Base-by-base conservation (phyloP, 2,113 vertebrate genomes). In the Neofelis nebulosa region DNA sequence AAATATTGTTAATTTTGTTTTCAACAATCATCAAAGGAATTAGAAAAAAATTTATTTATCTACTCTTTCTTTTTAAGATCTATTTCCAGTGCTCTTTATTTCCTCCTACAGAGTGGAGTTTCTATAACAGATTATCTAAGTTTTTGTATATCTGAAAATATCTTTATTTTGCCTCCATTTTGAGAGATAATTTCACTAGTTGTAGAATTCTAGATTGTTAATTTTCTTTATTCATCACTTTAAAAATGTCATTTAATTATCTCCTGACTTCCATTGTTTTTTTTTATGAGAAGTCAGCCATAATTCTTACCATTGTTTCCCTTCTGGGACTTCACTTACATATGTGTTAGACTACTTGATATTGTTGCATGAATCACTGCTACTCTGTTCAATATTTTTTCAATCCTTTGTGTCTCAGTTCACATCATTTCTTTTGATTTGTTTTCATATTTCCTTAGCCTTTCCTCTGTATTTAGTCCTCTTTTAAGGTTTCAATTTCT, bases 101-200 rank as follows among this genome's bases (percentile, higher is more conserved):
- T 4, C 16, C 63, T 79, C 31, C 41, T 84, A 3, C n/a, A 71
- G 2, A 68, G 48, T 38, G 7, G 25, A 76, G 1, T 82, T 55
- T 74, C 18, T 81, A 90, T 90, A 74, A 82, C 11, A 86, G 41
- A 55, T 86, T 63, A 66, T 86, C 41, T 91, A 41, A 93, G 73
- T 15, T 93, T 94, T 81, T 86, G 31, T 65, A 31, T 61, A 95
- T 83, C 74, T 78, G 61, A 92, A 93, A 90, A 95, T 85, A 66
- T 71, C 41, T 76, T 95, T 91, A 52, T 63, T 95, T 94, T 82
- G 10, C 36, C 36, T 86, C 25, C 14, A 69, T 63, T 89, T 89
- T 95, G 45, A 76, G 66, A 33, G 13, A 78, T 91, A 25, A 41
- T 92, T 65, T 87, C 65, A 87, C 14, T 52, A 10, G 29, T 66